Conservation (phyloP, 2,888 invertebrate genomes). For the Habroteleia sp. region DNA sequence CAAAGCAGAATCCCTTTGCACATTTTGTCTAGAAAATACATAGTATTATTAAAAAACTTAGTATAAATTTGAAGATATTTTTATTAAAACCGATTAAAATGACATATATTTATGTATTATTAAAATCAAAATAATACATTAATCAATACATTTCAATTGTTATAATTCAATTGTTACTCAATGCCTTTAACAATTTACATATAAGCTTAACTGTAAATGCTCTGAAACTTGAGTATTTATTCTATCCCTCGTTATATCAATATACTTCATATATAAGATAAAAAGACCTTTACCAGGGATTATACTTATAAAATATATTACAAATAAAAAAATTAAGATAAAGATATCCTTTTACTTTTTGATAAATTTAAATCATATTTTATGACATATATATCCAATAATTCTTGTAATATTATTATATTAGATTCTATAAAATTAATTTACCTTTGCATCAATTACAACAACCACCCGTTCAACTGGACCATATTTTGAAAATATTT, state of each 20-base stretch:
- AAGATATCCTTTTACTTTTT: no score
- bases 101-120: neutral
- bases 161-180: slow-evolving; percentile 76
- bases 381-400: no score
- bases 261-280: neutral
- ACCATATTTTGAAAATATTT: slow-evolving; percentile 96
- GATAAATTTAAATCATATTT: no score
- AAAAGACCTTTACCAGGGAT: no score
- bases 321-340: no score
- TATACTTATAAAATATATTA: no score
- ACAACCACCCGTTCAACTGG: slow-evolving; percentile 95
- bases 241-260: slow-evolving; percentile 68
- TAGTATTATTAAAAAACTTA: slow-evolving; percentile 21
- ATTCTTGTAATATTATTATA: no score
- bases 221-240: slow-evolving; percentile 77
- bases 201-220: slow-evolving; percentile 71
- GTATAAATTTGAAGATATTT: neutral
- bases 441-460: slow-evolving; percentile 96
- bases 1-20: slow-evolving; percentile 95
- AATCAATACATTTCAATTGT: no score
- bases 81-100: slow-evolving; percentile 13
- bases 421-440: no score
- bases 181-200: slow-evolving; percentile 77
- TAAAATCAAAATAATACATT: no score
- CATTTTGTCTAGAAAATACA: slow-evolving; percentile 59